Percentiles rank a stretch among this genome's conserved stretches.
phyloP scores from a whole-genome alignment of 2,113 vertebrate genomes.

The Oncorhynchus gorbuscha region DNA sequence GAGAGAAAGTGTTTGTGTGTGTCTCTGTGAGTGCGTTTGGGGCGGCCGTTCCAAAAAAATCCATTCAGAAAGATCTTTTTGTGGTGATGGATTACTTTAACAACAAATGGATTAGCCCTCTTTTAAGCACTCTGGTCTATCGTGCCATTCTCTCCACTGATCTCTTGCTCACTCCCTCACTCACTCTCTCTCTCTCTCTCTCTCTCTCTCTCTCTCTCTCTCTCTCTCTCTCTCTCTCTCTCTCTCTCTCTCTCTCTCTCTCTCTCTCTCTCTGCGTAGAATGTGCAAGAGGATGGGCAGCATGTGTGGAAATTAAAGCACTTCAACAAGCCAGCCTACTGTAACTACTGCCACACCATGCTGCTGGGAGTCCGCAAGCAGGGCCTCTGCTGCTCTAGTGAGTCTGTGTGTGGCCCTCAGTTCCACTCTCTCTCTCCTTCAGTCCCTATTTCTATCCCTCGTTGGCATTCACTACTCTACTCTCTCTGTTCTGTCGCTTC shows the following conservation, averaged over 20 bases:
- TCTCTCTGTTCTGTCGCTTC: background rate
- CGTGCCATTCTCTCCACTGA: no score
- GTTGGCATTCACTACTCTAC: background rate
- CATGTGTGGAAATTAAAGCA: slow-evolving; percentile 94
- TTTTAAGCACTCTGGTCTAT: no score
- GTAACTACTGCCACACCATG: slow-evolving; percentile 93
- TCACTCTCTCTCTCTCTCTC: no score
- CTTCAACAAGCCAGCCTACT: slow-evolving; percentile 96
- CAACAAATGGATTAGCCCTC: no score
- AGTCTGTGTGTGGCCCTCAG: slow-evolving; percentile 57
- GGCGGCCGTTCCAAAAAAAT: no score
- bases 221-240: background rate
- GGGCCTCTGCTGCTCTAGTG: slow-evolving; percentile 91
- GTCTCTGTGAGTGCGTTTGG: no score
- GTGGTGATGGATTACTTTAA: no score
- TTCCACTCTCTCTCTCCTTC: background rate
- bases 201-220: background rate
- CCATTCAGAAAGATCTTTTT: no score
- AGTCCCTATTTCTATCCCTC: background rate
- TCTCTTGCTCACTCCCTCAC: no score
- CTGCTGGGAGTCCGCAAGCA: slow-evolving; percentile 92
- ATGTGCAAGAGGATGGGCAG: slow-evolving; percentile 86
- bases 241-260: no score
- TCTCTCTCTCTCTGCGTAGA: slow-evolving; percentile 65
- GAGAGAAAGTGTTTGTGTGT: no score